Base-by-base conservation (phyloP, 2,797 vertebrate genomes). In the Rousettus madagascariensis region DNA sequence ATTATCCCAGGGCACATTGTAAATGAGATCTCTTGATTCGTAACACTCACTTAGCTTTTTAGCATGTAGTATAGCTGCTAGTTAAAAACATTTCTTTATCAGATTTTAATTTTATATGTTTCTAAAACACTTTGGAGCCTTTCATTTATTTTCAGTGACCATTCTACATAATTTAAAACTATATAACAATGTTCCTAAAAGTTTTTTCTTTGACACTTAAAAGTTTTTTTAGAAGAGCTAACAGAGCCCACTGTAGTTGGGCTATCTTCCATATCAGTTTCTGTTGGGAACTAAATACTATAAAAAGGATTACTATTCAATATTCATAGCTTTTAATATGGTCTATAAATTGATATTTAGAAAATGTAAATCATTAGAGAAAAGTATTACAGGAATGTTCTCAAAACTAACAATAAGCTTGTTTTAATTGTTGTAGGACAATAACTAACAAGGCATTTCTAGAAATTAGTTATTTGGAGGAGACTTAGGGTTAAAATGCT, bases 91-190 rank as follows among this genome's bases (percentile, higher is more conserved):
- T 71, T 93, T 80, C 55, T 93, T 88, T 94, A 49, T 92, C 19
- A 90, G 41, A 22, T 49, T 80, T 57, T 90, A 77, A 59, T 6
- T 95, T 97, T 97, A 75, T 5, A 82, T 87, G 63, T 65, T 71
- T 95, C 38, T 86, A 91, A 97, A 97, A 97, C n/a, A 55, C 72
- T 2, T 4, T 79, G 71, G 86, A 55, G 51, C 86, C 87, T 84
- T 84, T 96, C 49, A 41, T 96, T 95, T 38, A 92, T 43, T 33
- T 90, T 20, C 36, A 63, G n/a, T 80, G 38, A 90, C 93, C 69
- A 92, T 36, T 77, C 36, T 82, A 20, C n/a, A 68, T 61, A 68
- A 79, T 46, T 77, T 94, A 55, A 85, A 94, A 83, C 68, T 66
- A 51, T 74, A 11, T 85, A 78, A 72, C 30, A 74, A n/a, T 61